Percentiles rank a stretch among this genome's conserved stretches.
These are phyloP conservation scores for Drosophila peninsularis DNA, from an alignment of 2,888 invertebrate species.

Conservation along the genomic window DNA sequence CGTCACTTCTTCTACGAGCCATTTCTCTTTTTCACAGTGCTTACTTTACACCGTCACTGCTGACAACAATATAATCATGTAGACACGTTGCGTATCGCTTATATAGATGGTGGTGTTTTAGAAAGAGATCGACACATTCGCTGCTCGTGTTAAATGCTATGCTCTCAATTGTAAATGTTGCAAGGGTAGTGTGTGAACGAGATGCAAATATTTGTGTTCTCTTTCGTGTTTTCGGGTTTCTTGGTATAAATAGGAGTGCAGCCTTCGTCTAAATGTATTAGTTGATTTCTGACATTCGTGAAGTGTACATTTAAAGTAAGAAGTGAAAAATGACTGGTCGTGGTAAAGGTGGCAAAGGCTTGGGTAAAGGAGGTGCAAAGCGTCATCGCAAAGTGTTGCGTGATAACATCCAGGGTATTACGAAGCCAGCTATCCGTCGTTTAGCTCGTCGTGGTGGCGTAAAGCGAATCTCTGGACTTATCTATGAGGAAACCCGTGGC, in stretches of 20 bases:
- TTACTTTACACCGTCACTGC: slow-evolving; percentile 19
- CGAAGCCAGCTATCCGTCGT: slow-evolving; percentile 91
- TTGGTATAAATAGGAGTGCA: slow-evolving; percentile 9
- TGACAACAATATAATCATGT: slow-evolving; percentile 5
- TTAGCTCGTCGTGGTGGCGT: slow-evolving; percentile 90
- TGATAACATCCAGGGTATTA: slow-evolving; percentile 88
- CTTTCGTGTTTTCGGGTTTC: slow-evolving; percentile 1
- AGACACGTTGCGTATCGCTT: not conserved
- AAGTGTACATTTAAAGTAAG: slow-evolving; percentile 85
- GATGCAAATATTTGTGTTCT: not conserved
- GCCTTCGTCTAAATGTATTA: too few relatives aligned
- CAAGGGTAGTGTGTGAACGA: not conserved
- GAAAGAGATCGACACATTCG: slow-evolving; percentile 3
- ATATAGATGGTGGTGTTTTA: not conserved
- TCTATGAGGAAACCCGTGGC: slow-evolving; percentile 92
- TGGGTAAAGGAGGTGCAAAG: slow-evolving; percentile 92
- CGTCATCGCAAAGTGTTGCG: slow-evolving; percentile 92
- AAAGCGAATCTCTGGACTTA: slow-evolving; percentile 89
- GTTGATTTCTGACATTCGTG: not conserved
- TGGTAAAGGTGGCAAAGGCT: slow-evolving; percentile 91
- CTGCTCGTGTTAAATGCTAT: slow-evolving; percentile 12
- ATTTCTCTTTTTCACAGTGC: too few relatives aligned
- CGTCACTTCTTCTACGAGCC: too few relatives aligned
- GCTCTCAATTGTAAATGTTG: not conserved
- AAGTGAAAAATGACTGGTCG: slow-evolving; percentile 91